Percentiles rank a stretch among this genome's conserved stretches.
Evolutionary conservation across 92 coral and sea anemone genomes (phyloP).

Genomic region (Phymanthus crucifer): DNA sequence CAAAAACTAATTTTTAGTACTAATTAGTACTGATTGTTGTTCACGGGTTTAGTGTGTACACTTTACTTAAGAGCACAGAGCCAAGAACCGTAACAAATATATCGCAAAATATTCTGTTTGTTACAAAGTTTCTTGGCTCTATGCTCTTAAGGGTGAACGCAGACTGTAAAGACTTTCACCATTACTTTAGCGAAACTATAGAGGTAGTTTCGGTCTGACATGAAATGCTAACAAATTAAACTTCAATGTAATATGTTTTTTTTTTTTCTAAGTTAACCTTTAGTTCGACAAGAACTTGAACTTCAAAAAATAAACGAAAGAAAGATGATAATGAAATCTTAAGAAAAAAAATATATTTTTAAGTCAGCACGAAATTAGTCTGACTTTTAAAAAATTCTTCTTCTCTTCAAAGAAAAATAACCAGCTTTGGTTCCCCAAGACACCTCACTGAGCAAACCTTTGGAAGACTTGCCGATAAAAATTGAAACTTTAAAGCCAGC

Average conservation of each 20-base stretch:
- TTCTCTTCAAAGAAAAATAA: neutral
- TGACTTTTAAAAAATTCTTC: neutral
- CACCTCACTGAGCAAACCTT: slow-evolving; percentile 6
- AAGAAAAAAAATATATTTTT: neutral
- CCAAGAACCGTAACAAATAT: neutral
- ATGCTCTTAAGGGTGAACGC: neutral
- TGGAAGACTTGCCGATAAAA: neutral
- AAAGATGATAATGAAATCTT: neutral
- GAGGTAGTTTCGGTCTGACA: slow-evolving; percentile 1
- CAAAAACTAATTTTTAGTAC: no score
- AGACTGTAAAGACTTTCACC: neutral
- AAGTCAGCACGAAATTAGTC: slow-evolving; percentile 3
- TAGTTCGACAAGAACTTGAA: no score
- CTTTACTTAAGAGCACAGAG: no score
- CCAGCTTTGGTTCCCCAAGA: neutral
- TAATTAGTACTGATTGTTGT: no score
- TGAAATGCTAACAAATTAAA: neutral
- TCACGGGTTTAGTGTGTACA: no score
- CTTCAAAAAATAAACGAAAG: neutral
- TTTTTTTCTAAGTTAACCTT: no score
- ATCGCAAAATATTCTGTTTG: neutral
- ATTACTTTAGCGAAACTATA: neutral
- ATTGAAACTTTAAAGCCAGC: no score
- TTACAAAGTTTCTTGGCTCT: neutral
- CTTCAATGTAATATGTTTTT: neutral